Percentiles rank a stretch among this genome's conserved stretches.
phyloP scores from a whole-genome alignment of 2,888 invertebrate species.

The Lampropteryx suffumata region DNA sequence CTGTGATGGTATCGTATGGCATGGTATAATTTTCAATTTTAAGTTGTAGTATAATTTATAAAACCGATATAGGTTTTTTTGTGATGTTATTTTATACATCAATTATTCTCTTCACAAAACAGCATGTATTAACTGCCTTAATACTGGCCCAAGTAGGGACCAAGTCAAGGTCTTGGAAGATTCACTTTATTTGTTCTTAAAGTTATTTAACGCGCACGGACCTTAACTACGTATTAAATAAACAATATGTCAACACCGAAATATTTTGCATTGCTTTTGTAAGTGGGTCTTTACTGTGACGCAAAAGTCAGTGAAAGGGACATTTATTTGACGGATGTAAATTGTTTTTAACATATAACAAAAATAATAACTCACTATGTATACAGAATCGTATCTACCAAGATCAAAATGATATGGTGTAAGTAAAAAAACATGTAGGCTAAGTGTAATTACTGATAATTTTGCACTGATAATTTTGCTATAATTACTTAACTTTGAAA shows the following conservation, averaged over 20 bases:
- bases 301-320: constrained; percentile 19
- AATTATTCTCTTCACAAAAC: background rate
- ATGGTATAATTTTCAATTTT: too few species aligned
- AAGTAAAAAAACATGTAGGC: too few species aligned
- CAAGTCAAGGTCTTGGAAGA: constrained; percentile 48
- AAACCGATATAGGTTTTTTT: too few species aligned
- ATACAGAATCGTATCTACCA: too few species aligned
- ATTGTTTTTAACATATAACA: background rate
- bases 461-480: too few species aligned
- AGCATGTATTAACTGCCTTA: constrained; percentile 44
- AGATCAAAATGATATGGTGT: too few species aligned
- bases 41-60: too few species aligned
- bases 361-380: too few species aligned
- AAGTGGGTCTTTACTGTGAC: constrained; percentile 20
- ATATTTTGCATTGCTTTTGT: constrained; percentile 20
- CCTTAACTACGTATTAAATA: constrained; percentile 34
- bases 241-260: constrained; percentile 33
- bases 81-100: too few species aligned
- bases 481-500: too few species aligned
- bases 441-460: too few species aligned
- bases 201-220: constrained; percentile 37
- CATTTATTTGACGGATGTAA: constrained; percentile 13
- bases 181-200: constrained; percentile 40
- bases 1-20: too few species aligned
- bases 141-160: constrained; percentile 30